Evolutionary conservation across 2,797 vertebrate species (phyloP).

Genomic region (Anas bahamensis): DNA sequence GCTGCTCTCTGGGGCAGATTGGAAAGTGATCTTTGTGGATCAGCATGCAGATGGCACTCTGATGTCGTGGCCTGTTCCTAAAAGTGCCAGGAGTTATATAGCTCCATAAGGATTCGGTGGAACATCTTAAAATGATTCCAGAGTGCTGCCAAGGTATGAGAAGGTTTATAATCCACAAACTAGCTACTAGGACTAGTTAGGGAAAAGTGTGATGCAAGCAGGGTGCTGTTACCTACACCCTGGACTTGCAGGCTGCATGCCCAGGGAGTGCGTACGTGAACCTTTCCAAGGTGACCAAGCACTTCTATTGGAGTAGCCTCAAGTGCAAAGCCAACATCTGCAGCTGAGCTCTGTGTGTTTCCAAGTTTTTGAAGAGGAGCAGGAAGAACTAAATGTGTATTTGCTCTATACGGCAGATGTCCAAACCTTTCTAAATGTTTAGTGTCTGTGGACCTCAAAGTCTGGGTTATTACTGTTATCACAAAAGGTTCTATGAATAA

Average conservation of each 20-base stretch:
- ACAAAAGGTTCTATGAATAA: not conserved
- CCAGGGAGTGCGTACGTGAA: not conserved
- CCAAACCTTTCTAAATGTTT: not conserved
- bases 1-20: not conserved
- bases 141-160: not conserved
- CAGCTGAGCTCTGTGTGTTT: not conserved
- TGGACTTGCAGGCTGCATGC: not conserved
- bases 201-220: not conserved
- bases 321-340: not conserved
- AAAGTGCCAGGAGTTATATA: rapidly evolving
- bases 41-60: rapidly evolving
- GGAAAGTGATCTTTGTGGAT: not conserved
- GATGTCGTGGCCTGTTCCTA: not conserved
- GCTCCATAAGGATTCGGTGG: not conserved
- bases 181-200: not conserved
- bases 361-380: not conserved
- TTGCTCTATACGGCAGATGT: not conserved
- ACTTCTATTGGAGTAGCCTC: not conserved
- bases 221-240: not conserved
- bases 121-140: not conserved
- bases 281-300: not conserved
- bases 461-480: not conserved
- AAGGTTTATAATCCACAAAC: not conserved
- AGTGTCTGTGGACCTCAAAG: not conserved
- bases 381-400: not conserved